These are phyloP conservation scores for Brachionus asplanchnoidis DNA, from an alignment of 1,140 invertebrate genomes.

Conservation along the genomic window DNA sequence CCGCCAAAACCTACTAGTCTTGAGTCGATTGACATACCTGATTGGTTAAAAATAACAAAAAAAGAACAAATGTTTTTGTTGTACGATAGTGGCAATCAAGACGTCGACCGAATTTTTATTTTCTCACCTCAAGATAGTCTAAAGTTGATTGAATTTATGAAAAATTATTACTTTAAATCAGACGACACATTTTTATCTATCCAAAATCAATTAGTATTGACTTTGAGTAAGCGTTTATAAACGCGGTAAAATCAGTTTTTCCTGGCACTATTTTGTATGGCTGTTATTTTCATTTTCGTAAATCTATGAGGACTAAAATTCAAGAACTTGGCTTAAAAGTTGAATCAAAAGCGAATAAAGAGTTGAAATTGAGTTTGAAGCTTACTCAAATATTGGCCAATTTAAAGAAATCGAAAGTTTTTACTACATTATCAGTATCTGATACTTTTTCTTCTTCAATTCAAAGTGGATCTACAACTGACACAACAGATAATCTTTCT, in stretches of 20 bases:
- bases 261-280: neutral
- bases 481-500: too few relatives aligned
- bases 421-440: too few relatives aligned
- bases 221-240: neutral
- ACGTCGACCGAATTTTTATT: neutral
- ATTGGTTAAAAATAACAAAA: neutral
- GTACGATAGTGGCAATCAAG: neutral
- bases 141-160: neutral
- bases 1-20: neutral
- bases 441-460: too few relatives aligned
- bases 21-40: neutral
- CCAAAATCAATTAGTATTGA: neutral
- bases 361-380: neutral
- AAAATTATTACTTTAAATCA: neutral
- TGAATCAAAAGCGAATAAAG: neutral
- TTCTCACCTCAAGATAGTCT: neutral
- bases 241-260: neutral
- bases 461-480: too few relatives aligned
- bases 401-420: too few relatives aligned
- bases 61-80: neutral
- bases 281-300: neutral
- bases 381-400: neutral
- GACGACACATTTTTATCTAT: neutral
- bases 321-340: neutral
- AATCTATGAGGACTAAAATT: neutral